Percentiles rank a stretch among this genome's conserved stretches.
These are phyloP conservation scores for Athalia circularis DNA, from an alignment of 2,888 invertebrate genomes.

Conservation along the genomic window DNA sequence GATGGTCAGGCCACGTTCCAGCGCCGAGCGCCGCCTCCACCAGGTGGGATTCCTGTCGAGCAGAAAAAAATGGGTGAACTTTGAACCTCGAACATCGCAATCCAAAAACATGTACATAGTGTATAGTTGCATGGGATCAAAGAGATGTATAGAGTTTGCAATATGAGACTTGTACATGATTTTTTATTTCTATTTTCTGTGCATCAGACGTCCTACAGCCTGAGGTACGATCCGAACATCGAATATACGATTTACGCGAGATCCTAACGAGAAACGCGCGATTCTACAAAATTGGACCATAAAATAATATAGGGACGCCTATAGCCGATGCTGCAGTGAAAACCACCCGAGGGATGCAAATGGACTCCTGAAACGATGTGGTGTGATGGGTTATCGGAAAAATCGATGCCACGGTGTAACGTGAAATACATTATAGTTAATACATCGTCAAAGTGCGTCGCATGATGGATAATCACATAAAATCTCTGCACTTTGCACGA, in stretches of 20 bases:
- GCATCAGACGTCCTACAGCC: too few species aligned
- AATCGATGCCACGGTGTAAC: neutral
- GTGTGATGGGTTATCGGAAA: constrained; percentile 14
- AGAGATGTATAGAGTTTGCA: neutral
- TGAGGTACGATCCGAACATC: too few species aligned
- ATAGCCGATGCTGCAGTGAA: constrained; percentile 43
- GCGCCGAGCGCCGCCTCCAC: constrained; percentile 86
- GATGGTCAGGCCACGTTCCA: constrained; percentile 83
- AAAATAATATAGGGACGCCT: constrained; percentile 14
- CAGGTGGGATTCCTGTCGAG: constrained; percentile 85
- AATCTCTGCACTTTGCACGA: too few species aligned
- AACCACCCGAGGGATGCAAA: constrained; percentile 47
- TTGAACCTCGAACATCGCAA: neutral
- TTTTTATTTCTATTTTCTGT: too few species aligned
- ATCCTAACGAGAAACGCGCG: neutral
- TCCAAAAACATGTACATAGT: neutral
- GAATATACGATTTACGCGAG: too few species aligned
- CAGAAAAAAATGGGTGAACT: constrained; percentile 45
- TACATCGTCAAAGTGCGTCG: neutral
- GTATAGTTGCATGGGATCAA: neutral
- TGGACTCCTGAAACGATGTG: constrained; percentile 17
- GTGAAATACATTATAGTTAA: neutral
- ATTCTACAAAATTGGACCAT: neutral
- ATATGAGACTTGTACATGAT: neutral
- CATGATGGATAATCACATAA: neutral